Conservation (phyloP, 2,113 vertebrate species). For the Melanotaenia duboulayi region DNA sequence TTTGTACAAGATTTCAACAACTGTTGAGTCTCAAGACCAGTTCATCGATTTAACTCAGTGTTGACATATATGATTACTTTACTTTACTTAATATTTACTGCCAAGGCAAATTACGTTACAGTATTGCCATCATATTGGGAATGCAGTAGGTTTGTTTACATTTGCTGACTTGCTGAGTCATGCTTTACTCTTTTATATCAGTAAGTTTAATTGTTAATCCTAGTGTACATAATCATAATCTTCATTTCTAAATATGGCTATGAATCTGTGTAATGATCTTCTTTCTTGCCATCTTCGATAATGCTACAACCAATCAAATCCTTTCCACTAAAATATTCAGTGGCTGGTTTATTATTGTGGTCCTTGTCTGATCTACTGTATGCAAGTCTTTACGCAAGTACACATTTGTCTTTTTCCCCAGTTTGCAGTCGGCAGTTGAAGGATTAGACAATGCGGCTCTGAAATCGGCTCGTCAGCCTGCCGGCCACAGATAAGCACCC, state of each 20-base stretch:
- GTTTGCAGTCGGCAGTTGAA: conserved; percentile 48
- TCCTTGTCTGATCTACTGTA: conserved; percentile 17
- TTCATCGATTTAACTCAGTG: too few relatives aligned
- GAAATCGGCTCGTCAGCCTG: conserved; percentile 71
- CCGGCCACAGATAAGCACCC: conserved; percentile 70
- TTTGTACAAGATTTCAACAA: too few relatives aligned
- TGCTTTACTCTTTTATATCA: too few relatives aligned
- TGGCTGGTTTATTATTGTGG: neutral
- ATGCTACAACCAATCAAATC: neutral
- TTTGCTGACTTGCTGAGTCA: too few relatives aligned
- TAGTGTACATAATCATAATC: neutral
- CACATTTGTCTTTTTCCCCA: conserved; percentile 43
- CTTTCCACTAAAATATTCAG: neutral
- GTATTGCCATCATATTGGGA: too few relatives aligned
- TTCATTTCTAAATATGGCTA: neutral
- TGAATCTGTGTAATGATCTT: neutral
- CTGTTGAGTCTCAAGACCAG: too few relatives aligned
- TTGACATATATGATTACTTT: too few relatives aligned
- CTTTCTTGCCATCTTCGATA: too few relatives aligned
- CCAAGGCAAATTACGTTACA: too few relatives aligned
- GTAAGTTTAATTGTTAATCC: too few relatives aligned
- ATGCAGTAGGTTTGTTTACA: too few relatives aligned
- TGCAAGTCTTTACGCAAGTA: neutral
- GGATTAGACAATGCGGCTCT: conserved; percentile 60
- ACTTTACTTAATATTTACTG: too few relatives aligned